Base-by-base conservation (phyloP, 2,888 invertebrate species). In the Leucoma salicis region DNA sequence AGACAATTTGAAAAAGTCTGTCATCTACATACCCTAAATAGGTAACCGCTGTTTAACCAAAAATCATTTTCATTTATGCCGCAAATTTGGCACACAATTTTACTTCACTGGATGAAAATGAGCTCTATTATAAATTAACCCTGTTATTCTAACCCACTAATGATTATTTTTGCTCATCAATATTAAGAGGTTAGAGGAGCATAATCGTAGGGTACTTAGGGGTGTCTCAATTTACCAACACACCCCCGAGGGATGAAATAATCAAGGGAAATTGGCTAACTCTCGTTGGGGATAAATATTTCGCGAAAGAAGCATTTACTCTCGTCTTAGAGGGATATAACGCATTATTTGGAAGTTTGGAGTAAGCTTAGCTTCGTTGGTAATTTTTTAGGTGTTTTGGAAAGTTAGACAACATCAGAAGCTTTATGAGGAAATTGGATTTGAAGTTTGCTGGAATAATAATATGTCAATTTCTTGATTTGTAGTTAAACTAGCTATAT, bases 181-280 rank as follows among this genome's bases (percentile, higher is more conserved):
- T 70, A 63, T 63, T 69, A 65, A 60, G 57, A 57, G 61, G 61
- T 57, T 67, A 54, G 55, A 49, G 46, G 45, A 52, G 47, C 53
- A 64, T 64, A 64, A 58, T 58, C 57, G 57, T 46, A 49, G 58
- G 63, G 65, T 57, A 58, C 56, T 42, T 53, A 53, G 55, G 53
- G 46, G 49, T 49, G 44, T 46, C 50, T 38, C 31, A 47, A 39
- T 71, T 72, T 69, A 63, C 57, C 57, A 63, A 53, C 61, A 56
- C 46, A 49, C 58, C 64, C 63, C 46, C 27, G 49, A 63, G 74
- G 70, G 62, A 66, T 62, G 60, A 63, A 67, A 70, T 72, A 72
- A 74, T 74, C 67, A 67, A 54, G 53, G 57, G 53, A 61, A 67
- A 72, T 70, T 64, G 67, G 63, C 57, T 63, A 66, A 63, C 65